These are phyloP conservation scores for Xenops minutus DNA, from an alignment of 2,797 vertebrate genomes.

Conservation along the genomic window DNA sequence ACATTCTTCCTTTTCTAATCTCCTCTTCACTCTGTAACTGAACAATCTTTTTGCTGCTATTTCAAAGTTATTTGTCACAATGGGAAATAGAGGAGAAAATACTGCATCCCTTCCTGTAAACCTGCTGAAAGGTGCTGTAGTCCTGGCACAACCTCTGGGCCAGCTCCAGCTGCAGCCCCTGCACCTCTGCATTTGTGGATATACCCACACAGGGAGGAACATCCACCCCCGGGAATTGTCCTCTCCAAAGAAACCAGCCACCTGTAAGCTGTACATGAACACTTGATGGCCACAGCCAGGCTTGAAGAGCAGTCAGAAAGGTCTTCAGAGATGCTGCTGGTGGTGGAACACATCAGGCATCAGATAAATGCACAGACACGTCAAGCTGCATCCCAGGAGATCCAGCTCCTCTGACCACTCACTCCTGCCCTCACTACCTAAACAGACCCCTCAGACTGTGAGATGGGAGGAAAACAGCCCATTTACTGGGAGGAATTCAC, in stretches of 20 bases:
- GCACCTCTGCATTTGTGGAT: neutral
- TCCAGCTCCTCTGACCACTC: neutral
- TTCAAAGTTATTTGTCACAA: neutral
- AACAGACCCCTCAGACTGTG: neutral
- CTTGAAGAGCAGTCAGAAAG: neutral
- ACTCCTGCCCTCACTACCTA: neutral
- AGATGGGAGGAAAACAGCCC: neutral
- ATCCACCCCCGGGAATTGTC: accelerated
- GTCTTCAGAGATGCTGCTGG: neutral
- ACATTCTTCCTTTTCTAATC: neutral
- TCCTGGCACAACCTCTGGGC: neutral
- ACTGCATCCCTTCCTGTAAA: neutral
- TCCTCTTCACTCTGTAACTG: neutral
- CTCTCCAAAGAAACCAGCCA: neutral
- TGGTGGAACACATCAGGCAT: neutral
- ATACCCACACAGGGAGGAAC: too few species aligned
- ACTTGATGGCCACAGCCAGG: neutral
- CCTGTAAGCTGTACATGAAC: too few species aligned
- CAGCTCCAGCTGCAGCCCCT: neutral
- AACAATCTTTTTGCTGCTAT: neutral
- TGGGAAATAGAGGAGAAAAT: neutral
- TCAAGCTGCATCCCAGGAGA: neutral
- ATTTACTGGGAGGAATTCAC: neutral
- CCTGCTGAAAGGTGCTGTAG: neutral
- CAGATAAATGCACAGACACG: neutral